Percentiles rank a stretch among this genome's conserved stretches.
phyloP scores from a whole-genome alignment of 2,888 invertebrate species.

The Artemia sp. region DNA sequence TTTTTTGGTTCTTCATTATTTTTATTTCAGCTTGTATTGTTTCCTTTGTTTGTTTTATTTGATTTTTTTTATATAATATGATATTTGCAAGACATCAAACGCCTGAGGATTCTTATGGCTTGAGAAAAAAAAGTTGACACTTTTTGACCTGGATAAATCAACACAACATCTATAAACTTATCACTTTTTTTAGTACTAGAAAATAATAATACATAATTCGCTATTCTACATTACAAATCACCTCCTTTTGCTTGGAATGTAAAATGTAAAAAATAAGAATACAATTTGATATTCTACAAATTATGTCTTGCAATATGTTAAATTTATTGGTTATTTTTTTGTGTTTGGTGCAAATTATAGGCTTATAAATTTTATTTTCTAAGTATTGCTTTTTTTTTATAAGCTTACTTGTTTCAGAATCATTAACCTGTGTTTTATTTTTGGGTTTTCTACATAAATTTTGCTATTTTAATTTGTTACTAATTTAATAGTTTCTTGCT shows the following conservation, averaged over 20 bases:
- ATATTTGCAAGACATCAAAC: neutral
- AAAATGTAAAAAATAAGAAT: too few species aligned
- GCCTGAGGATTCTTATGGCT: slow-evolving; percentile 17
- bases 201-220: too few species aligned
- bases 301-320: neutral
- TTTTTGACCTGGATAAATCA: too few species aligned
- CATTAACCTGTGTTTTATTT: slow-evolving; percentile 2
- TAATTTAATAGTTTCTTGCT: neutral
- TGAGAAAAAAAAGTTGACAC: neutral
- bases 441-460: neutral
- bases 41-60: slow-evolving; percentile 20
- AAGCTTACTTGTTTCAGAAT: neutral
- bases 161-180: too few species aligned
- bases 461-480: neutral
- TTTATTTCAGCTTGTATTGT: slow-evolving; percentile 22
- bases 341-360: slow-evolving; percentile 2
- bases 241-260: too few species aligned
- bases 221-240: too few species aligned
- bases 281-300: neutral
- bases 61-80: slow-evolving; percentile 15
- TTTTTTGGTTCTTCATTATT: slow-evolving; percentile 25
- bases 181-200: too few species aligned
- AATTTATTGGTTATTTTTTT: neutral
- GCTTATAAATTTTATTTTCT: neutral
- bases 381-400: neutral